Conservation (phyloP, 2,113 vertebrate genomes). For the Labeo catla region DNA sequence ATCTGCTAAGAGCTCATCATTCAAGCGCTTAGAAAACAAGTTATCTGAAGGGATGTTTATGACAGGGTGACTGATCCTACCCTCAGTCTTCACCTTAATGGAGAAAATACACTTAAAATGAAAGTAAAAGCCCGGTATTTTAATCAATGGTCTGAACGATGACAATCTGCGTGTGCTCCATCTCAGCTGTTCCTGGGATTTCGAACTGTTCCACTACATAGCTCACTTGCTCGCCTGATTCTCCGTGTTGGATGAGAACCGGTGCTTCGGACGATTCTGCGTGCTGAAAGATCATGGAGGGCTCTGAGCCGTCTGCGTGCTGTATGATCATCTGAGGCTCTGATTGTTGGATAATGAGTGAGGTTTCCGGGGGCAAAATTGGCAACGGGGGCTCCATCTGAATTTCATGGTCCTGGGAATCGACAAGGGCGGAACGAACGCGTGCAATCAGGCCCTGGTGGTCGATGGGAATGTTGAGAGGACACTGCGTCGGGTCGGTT, state of each 20-base stretch:
- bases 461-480: conserved; percentile 75
- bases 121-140: not conserved
- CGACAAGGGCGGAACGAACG: conserved; percentile 56
- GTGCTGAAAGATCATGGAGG: conserved; percentile 54
- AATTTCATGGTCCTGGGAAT: conserved; percentile 60
- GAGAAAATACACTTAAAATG: not conserved
- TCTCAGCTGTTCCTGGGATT: conserved; percentile 52
- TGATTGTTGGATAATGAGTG: conserved; percentile 50
- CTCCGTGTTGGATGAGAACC: conserved; percentile 48
- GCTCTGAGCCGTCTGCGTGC: conserved; percentile 36
- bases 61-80: not conserved
- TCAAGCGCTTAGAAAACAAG: not conserved
- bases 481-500: conserved; percentile 48
- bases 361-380: conserved; percentile 16
- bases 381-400: conserved; percentile 32
- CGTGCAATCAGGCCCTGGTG: conserved; percentile 66
- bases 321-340: conserved; percentile 54
- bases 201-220: conserved; percentile 59
- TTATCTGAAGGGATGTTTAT: not conserved
- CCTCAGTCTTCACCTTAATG: conserved; percentile 3
- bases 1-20: not conserved
- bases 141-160: conserved; percentile 61
- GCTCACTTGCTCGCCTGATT: conserved; percentile 53
- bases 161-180: conserved; percentile 61
- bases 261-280: conserved; percentile 35